Conservation (phyloP, 2,113 vertebrate species). For the Spheniscus mendiculus region DNA sequence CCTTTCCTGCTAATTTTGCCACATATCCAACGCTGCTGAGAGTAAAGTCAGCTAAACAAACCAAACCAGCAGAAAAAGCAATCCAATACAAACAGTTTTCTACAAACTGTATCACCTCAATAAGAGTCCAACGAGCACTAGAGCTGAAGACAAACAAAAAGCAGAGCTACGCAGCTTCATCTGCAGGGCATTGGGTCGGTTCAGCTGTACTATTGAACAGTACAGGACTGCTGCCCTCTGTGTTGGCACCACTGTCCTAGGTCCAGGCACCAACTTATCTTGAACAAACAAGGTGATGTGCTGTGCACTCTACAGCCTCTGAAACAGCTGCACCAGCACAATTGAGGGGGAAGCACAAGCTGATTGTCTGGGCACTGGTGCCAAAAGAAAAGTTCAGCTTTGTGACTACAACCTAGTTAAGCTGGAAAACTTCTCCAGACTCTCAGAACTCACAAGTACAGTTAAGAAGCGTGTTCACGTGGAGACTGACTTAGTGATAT, state of each 20-base stretch:
- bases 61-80: not conserved
- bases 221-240: not conserved
- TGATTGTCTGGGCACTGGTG: not conserved
- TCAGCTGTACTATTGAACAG: not conserved
- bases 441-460: not conserved
- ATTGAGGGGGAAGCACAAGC: not conserved
- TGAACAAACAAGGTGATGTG: not conserved
- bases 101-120: not conserved
- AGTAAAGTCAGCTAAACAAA: not conserved
- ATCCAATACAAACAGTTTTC: not conserved
- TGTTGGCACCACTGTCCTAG: not conserved
- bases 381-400: not conserved
- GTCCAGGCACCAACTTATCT: not conserved
- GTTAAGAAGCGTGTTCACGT: not conserved
- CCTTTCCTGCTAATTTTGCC: not conserved
- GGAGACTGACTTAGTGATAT: conserved; percentile 39
- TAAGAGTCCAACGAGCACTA: not conserved
- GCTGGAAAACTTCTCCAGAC: not conserved
- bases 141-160: not conserved
- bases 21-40: rapidly evolving
- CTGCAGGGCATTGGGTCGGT: not conserved
- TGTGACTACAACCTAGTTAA: not conserved
- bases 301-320: not conserved
- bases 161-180: not conserved
- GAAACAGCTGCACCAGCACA: not conserved